phyloP scores from a whole-genome alignment of 2,888 invertebrate species.

The Acleris holmiana region DNA sequence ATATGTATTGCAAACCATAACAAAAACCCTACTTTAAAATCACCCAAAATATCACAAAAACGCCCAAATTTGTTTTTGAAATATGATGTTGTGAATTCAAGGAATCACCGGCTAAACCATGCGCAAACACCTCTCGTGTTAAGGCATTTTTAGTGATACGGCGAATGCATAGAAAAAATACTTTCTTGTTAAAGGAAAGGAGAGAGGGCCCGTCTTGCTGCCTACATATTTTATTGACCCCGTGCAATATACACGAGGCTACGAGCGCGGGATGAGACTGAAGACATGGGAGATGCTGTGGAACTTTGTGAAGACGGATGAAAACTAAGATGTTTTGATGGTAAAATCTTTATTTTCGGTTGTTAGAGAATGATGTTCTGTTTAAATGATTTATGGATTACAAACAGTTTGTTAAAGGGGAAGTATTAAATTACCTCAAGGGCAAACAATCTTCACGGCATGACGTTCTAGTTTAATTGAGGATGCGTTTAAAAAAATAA shows the following conservation, averaged over 20 bases:
- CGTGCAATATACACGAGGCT: conserved; percentile 48
- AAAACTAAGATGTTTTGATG: neutral
- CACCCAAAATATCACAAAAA: neutral
- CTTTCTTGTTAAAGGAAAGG: conserved; percentile 81
- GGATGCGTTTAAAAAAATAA: no score
- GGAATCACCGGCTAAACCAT: conserved; percentile 20
- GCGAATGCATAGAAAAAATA: conserved; percentile 80
- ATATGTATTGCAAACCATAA: no score
- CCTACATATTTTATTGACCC: conserved; percentile 83
- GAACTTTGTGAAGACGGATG: neutral
- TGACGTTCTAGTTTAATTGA: no score
- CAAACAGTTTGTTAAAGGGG: no score
- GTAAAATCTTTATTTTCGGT: neutral
- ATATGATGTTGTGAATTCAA: conserved; percentile 7
- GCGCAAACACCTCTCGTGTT: conserved; percentile 32
- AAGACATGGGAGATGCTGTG: conserved; percentile 46
- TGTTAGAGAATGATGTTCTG: no score
- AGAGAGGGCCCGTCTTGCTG: conserved; percentile 62
- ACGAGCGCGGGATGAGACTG: conserved; percentile 50
- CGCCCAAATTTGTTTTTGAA: neutral
- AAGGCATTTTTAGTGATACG: conserved; percentile 67
- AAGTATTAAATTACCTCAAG: no score
- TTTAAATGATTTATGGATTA: no score
- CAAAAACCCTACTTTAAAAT: no score
- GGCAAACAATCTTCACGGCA: no score